Evolutionary conservation across 1,140 invertebrate genomes (phyloP).

Genomic region (Tetragonula clypearis): DNA sequence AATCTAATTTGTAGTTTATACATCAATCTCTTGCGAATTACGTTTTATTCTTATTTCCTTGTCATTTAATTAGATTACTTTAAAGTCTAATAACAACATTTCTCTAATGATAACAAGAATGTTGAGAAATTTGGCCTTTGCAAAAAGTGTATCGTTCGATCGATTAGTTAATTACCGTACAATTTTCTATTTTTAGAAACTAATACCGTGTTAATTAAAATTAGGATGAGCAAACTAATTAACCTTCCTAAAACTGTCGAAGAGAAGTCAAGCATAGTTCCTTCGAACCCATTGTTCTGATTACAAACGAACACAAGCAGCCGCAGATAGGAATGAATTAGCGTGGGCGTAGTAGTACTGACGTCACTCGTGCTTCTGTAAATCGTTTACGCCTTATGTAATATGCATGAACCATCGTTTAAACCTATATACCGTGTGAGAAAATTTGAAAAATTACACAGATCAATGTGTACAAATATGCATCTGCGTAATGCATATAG

Average conservation of each 20-base stretch:
- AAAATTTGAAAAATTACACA: constrained; percentile 23
- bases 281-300: constrained; percentile 3
- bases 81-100: background rate
- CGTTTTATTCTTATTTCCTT: background rate
- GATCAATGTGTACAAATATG: background rate
- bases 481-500: background rate
- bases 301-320: background rate
- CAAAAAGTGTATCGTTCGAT: background rate
- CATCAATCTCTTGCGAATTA: background rate
- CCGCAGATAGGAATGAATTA: background rate
- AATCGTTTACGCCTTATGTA: constrained; percentile 43
- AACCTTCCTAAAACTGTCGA: background rate
- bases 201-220: constrained; percentile 24
- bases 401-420: constrained; percentile 43
- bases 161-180: background rate
- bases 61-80: background rate
- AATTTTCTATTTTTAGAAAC: background rate
- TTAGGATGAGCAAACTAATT: background rate
- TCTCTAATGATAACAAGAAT: no score
- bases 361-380: constrained; percentile 43
- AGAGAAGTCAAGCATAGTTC: background rate
- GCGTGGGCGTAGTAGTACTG: constrained; percentile 17
- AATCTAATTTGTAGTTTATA: background rate
- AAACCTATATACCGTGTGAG: background rate
- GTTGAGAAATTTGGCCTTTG: background rate